Evolutionary conservation across 2,113 vertebrate genomes (phyloP).

Genomic region (Galemys pyrenaicus): DNA sequence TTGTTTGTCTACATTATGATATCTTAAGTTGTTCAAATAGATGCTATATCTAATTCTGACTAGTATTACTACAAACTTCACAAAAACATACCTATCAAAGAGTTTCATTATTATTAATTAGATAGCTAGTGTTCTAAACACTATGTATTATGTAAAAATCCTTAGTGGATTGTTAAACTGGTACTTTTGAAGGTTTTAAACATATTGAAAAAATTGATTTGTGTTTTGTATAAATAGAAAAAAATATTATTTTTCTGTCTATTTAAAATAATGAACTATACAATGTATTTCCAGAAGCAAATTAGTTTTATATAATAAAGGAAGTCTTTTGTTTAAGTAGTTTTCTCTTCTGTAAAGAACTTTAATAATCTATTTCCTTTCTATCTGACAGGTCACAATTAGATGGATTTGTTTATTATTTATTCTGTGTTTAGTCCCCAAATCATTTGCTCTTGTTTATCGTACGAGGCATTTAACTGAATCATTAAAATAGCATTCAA

Average conservation of each 20-base stretch:
- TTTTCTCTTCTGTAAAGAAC: not conserved
- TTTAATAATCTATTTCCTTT: not conserved
- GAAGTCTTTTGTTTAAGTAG: not conserved
- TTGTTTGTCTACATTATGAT: conserved; percentile 62
- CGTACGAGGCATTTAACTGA: not conserved
- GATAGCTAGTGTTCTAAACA: not conserved
- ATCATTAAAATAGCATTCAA: not conserved
- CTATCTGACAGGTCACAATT: not conserved
- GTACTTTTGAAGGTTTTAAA: conserved; percentile 1
- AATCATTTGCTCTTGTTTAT: not conserved
- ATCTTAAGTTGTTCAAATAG: not conserved
- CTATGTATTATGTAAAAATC: not conserved
- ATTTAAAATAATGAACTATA: not conserved
- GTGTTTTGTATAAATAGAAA: not conserved
- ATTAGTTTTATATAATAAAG: not conserved
- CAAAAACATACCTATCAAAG: not conserved
- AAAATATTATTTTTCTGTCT: not conserved
- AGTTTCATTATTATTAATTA: not conserved
- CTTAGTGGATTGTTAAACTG: not conserved
- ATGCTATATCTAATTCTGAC: not conserved
- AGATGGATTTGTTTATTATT: not conserved
- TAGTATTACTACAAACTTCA: not conserved
- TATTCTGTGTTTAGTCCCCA: not conserved
- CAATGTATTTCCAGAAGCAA: not conserved
- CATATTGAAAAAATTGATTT: not conserved